These are phyloP conservation scores for Drosophila prosaltans DNA, from an alignment of 1,140 invertebrate species.

Conservation along the genomic window DNA sequence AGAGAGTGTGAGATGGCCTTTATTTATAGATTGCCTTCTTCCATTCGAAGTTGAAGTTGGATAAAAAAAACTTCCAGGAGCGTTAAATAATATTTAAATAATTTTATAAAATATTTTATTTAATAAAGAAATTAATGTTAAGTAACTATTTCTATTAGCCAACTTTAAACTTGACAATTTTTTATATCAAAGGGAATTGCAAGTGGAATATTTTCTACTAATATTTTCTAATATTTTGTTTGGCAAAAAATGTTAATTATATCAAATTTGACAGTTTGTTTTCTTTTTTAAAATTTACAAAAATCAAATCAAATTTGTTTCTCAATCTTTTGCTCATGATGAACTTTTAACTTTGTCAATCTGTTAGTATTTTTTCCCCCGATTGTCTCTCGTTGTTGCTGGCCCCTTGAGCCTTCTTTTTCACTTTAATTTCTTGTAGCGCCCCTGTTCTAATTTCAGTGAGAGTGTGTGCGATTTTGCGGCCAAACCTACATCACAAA, in stretches of 20 bases:
- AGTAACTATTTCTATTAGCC: too few relatives aligned
- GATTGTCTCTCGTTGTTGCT: too few relatives aligned
- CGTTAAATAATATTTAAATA: background rate
- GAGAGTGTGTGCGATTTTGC: conserved; percentile 19
- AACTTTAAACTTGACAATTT: too few relatives aligned
- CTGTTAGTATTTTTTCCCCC: too few relatives aligned
- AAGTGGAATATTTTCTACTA: too few relatives aligned
- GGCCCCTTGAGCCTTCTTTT: background rate
- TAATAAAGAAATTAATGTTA: too few relatives aligned
- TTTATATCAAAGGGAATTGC: too few relatives aligned
- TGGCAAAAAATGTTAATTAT: too few relatives aligned
- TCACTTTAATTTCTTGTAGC: conserved; percentile 18
- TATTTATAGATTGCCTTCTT: conserved; percentile 67
- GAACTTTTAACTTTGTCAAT: background rate
- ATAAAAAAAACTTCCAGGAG: conserved; percentile 16
- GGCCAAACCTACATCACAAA: conserved; percentile 64
- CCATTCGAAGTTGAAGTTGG: background rate
- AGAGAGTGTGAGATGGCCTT: conserved; percentile 46
- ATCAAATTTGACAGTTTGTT: too few relatives aligned
- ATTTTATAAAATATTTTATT: too few relatives aligned
- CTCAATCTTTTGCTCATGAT: background rate
- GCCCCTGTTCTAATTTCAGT: conserved; percentile 44
- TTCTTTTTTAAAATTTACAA: too few relatives aligned
- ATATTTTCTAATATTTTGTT: too few relatives aligned
- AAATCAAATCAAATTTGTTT: background rate